Percentiles rank a stretch among this genome's conserved stretches.
Evolutionary conservation across 2,888 invertebrate genomes (phyloP).

Genomic region (Junonia oenone): DNA sequence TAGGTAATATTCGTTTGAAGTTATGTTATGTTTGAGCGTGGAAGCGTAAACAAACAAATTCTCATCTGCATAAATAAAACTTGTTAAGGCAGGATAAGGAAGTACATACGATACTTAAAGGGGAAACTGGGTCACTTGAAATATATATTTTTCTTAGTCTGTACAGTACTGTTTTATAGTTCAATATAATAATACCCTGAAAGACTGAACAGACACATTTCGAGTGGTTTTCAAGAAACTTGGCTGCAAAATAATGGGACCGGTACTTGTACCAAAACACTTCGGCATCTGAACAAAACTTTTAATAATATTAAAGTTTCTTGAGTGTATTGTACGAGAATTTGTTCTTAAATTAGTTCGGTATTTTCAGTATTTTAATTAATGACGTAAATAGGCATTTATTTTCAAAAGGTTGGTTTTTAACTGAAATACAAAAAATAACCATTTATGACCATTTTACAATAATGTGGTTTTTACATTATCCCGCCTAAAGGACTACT

Average conservation of each 20-base stretch:
- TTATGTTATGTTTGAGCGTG: too few relatives aligned
- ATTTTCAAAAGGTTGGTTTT: too few relatives aligned
- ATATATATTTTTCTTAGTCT: background rate
- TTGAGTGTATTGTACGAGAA: background rate
- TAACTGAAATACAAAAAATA: too few relatives aligned
- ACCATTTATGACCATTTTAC: too few relatives aligned
- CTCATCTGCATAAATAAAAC: too few relatives aligned
- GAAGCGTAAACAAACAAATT: too few relatives aligned
- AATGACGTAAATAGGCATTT: too few relatives aligned
- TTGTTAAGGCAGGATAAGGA: too few relatives aligned
- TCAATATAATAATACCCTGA: conserved; percentile 8
- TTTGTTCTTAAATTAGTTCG: background rate
- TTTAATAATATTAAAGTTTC: conserved; percentile 8
- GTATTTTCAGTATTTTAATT: background rate
- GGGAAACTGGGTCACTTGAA: background rate
- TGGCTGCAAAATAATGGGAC: conserved; percentile 13
- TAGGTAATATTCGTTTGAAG: too few relatives aligned
- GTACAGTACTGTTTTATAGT: background rate
- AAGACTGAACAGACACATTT: conserved; percentile 10
- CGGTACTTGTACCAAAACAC: conserved; percentile 12
- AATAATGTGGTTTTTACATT: too few relatives aligned
- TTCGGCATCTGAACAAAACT: conserved; percentile 6
- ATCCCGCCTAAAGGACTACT: too few relatives aligned
- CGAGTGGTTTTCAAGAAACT: conserved; percentile 11
- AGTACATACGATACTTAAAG: background rate